A percentile compares a stretch with the other conserved stretches of the same genome.
These are phyloP conservation scores for Eublepharis macularius DNA, from an alignment of 2,113 vertebrate species.

Conservation along the genomic window DNA sequence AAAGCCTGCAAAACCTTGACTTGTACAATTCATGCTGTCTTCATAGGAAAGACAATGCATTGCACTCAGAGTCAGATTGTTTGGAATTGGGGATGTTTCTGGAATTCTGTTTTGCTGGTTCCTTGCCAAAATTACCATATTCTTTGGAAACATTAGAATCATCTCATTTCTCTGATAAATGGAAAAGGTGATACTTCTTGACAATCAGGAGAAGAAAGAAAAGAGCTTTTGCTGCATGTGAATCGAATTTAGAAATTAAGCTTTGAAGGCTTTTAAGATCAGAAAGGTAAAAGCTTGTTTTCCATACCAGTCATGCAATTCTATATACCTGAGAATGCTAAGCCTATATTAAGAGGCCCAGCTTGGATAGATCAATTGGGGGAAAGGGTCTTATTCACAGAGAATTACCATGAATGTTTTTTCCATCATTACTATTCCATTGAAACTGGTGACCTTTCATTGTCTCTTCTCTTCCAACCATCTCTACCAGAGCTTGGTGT, in stretches of 20 bases:
- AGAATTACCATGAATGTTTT: conserved; percentile 35
- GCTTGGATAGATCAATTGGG: conserved; percentile 21
- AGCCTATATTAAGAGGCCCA: conserved; percentile 19
- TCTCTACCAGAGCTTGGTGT: conserved; percentile 54
- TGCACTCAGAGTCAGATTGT: conserved; percentile 33
- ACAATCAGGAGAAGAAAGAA: conserved; percentile 30
- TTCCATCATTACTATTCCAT: conserved; percentile 49
- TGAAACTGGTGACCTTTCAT: conserved; percentile 69
- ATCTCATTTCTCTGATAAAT: conserved; percentile 49
- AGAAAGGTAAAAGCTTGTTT: conserved; percentile 26
- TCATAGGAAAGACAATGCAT: conserved; percentile 33
- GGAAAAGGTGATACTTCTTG: conserved; percentile 25
- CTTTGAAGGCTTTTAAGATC: not conserved
- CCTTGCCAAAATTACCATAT: conserved; percentile 30
- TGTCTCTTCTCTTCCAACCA: conserved; percentile 67
- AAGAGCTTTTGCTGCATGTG: conserved; percentile 2
- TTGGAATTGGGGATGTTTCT: conserved; percentile 20
- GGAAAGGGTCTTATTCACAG: conserved; percentile 35
- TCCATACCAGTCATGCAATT: not conserved
- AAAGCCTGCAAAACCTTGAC: conserved; percentile 37
- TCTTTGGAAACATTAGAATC: conserved; percentile 31
- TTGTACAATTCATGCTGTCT: conserved; percentile 1
- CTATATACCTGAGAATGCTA: conserved; percentile 17
- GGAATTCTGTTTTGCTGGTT: conserved; percentile 27
- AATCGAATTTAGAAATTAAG: conserved; percentile 31